Evolutionary conservation across 1,140 invertebrate species (phyloP).

Genomic region (Zaprionus nigranus): DNA sequence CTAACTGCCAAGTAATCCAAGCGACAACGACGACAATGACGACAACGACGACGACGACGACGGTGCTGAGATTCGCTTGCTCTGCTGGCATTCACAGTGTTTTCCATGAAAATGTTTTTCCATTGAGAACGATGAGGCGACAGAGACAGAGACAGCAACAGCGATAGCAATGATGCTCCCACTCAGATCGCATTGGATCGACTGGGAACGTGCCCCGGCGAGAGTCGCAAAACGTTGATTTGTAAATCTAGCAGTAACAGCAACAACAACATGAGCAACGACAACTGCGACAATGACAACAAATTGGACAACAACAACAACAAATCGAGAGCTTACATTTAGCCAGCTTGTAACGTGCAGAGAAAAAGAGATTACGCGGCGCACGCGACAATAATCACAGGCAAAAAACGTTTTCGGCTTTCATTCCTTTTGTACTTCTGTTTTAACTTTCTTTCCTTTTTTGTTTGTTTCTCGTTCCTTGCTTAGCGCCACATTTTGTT

Average conservation of each 20-base stretch:
- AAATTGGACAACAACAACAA: slow-evolving; percentile 54
- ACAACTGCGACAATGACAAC: slow-evolving; percentile 55
- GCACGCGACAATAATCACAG: slow-evolving; percentile 46
- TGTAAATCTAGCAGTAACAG: slow-evolving; percentile 40
- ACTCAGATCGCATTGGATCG: slow-evolving; percentile 43
- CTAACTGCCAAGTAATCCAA: slow-evolving; percentile 62
- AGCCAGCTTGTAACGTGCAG: slow-evolving; percentile 33
- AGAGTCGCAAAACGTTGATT: slow-evolving; percentile 40
- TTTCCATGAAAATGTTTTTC: slow-evolving; percentile 56
- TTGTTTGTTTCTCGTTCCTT: slow-evolving; percentile 18
- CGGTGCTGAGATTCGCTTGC: slow-evolving; percentile 42
- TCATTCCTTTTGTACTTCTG: slow-evolving; percentile 10
- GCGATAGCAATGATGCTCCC: neutral
- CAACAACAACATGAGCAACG: slow-evolving; percentile 16
- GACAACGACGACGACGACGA: slow-evolving; percentile 3
- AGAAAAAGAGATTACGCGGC: slow-evolving; percentile 26
- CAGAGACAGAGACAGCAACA: no score
- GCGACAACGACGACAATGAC: slow-evolving; percentile 20
- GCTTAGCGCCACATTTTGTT: slow-evolving; percentile 35
- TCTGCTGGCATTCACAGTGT: slow-evolving; percentile 4
- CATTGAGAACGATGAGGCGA: slow-evolving; percentile 21
- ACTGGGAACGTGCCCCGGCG: slow-evolving; percentile 31
- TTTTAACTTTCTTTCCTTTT: slow-evolving; percentile 1
- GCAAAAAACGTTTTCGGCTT: slow-evolving; percentile 36
- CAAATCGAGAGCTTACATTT: slow-evolving; percentile 51